Evolutionary conservation across 2,113 vertebrate genomes (phyloP), one percentile per base, ranked within the genome.

Genomic region (Salvelinus alpinus): DNA sequence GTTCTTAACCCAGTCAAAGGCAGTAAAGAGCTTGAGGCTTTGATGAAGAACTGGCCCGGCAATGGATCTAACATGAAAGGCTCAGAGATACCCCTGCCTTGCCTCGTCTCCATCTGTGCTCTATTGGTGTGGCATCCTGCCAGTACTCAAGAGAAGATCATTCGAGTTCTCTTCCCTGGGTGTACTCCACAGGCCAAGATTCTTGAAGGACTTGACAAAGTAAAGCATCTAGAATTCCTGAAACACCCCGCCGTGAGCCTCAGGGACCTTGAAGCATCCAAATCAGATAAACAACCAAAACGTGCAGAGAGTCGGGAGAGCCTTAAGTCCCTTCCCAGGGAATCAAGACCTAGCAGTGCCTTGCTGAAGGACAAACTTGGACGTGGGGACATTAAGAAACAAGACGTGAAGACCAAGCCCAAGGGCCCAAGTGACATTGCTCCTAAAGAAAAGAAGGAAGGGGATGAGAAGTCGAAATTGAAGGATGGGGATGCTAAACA

Each of bases 101-200:
- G 59, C 59, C 84, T 95, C 18, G 93, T 93, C 0, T 98, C 96
- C 0, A 79, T 95, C 60, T 99, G 96, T 2, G 95, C 94, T 1
- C 87, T 99, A 77, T 90, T 99, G 0, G 95, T 98, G 20, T 99
- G 98, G 98, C 96, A 96, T 79, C 98, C 98, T 0, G 94, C 92
- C 0, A 93, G 82, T 69, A 91, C 92, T 38, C 68, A 70, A 11
- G 68, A 70, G 38, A 70, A 70, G 44, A 29, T 70, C n/a, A 29
- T 70, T 47, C 27, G 68, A 48, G 68, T 70, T n/a, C 20, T 70
- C 7, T 70, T 70, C 22, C 68, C 98, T 0, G 98, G 98, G 3
- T 96, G 95, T 83, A 95, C 97, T 0, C 96, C 97, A 0, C 97
- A 98, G 51, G 74, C 85, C 2, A 94, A 93, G 22, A 94, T 99